Conservation (phyloP, 1,140 invertebrate genomes). For the Drosophila miranda region DNA sequence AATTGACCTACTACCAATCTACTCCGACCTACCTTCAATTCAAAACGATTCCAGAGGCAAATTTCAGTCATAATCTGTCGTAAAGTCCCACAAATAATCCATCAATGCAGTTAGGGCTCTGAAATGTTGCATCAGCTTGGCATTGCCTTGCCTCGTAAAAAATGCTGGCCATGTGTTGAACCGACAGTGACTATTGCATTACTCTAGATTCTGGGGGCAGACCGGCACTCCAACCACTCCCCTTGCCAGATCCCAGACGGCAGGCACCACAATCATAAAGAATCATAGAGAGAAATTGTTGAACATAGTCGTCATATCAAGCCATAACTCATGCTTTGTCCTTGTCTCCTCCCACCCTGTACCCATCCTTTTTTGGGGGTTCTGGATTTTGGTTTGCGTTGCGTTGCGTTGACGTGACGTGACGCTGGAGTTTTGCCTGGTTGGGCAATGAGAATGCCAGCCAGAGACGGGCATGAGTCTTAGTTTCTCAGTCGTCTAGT, state of each 20-base stretch:
- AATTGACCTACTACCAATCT: too few relatives aligned
- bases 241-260: constrained; percentile 14
- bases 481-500: constrained; percentile 43
- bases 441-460: constrained; percentile 68
- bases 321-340: constrained; percentile 74
- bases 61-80: too few relatives aligned
- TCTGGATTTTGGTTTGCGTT: constrained; percentile 19
- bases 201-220: constrained; percentile 1
- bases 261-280: constrained; percentile 40
- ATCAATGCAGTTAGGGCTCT: neutral
- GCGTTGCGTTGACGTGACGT: constrained; percentile 61
- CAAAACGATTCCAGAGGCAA: too few relatives aligned
- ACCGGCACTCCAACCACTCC: constrained; percentile 2
- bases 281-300: constrained; percentile 56
- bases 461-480: constrained; percentile 30
- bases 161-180: constrained; percentile 33
- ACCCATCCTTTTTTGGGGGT: constrained; percentile 46
- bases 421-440: constrained; percentile 53
- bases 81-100: too few relatives aligned
- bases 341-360: constrained; percentile 32
- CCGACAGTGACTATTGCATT: constrained; percentile 47
- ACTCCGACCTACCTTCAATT: neutral
- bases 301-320: constrained; percentile 52
- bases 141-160: constrained; percentile 5
- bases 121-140: neutral